phyloP scores from a whole-genome alignment of 2,888 invertebrate species.

The Eurois occulta region DNA sequence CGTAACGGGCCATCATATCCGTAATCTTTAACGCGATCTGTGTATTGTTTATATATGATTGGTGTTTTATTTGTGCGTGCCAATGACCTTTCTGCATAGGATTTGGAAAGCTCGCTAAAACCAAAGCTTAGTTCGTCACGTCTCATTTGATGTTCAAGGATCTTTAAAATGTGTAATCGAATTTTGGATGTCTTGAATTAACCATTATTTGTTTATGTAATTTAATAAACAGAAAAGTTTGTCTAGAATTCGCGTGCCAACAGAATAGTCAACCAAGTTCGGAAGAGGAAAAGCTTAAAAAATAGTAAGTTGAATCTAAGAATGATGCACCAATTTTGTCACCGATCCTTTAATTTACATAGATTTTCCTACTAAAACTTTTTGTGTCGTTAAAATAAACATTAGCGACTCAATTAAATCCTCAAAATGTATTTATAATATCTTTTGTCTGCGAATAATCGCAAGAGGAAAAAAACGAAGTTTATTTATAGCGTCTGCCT shows the following conservation, averaged over 20 bases:
- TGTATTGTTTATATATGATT: slow-evolving; percentile 65
- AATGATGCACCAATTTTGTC: background rate
- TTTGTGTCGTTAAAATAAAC: slow-evolving; percentile 1
- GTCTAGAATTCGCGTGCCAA: background rate
- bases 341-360: background rate
- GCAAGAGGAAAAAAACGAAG: slow-evolving; percentile 62
- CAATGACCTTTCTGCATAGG: slow-evolving; percentile 58
- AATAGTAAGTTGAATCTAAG: background rate
- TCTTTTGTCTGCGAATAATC: slow-evolving; percentile 55
- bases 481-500: slow-evolving; percentile 66
- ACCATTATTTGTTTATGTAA: slow-evolving; percentile 16
- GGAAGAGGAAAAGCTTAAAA: background rate
- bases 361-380: background rate
- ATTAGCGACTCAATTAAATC: slow-evolving; percentile 25
- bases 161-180: slow-evolving; percentile 26
- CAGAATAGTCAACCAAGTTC: background rate
- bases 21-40: slow-evolving; percentile 64
- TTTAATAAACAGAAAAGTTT: background rate
- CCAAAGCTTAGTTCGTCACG: slow-evolving; percentile 49
- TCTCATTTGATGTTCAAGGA: slow-evolving; percentile 49
- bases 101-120: slow-evolving; percentile 56
- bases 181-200: slow-evolving; percentile 4
- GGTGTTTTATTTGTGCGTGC: slow-evolving; percentile 59
- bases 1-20: slow-evolving; percentile 69
- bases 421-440: slow-evolving; percentile 41